Conservation (phyloP, 2,888 invertebrate species). For the Cryptocheilus praepositus region DNA sequence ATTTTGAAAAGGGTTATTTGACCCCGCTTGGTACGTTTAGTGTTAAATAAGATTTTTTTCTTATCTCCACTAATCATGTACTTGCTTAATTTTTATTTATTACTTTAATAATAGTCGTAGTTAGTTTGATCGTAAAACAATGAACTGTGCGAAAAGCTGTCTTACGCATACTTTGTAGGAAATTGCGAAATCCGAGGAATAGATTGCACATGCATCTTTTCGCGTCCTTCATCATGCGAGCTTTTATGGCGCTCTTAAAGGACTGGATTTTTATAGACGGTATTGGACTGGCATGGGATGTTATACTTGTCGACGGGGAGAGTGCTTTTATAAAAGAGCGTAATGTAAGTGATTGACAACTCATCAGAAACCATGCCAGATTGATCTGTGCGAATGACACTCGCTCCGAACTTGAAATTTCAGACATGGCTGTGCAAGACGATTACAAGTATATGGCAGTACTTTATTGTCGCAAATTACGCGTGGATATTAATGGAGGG, state of each 20-base stretch:
- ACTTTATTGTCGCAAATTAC: constrained; percentile 81
- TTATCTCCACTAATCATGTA: no score
- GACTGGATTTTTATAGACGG: constrained; percentile 77
- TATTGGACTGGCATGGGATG: constrained; percentile 74
- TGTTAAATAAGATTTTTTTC: no score
- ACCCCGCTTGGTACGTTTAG: no score
- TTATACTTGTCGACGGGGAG: constrained; percentile 69
- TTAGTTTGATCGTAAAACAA: not conserved
- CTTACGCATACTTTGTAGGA: constrained; percentile 70
- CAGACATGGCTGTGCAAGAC: constrained; percentile 82
- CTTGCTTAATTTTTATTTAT: no score
- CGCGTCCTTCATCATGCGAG: constrained; percentile 80
- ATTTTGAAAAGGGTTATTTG: no score
- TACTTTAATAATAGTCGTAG: no score
- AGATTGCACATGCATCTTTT: constrained; percentile 82
- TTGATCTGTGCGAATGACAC: not conserved
- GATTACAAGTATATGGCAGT: constrained; percentile 79
- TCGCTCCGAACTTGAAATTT: constrained; percentile 20
- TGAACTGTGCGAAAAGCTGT: constrained; percentile 30
- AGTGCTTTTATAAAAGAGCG: constrained; percentile 69
- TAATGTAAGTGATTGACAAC: constrained; percentile 64
- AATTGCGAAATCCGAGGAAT: constrained; percentile 81
- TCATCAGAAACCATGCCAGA: not conserved
- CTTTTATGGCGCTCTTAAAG: constrained; percentile 78
- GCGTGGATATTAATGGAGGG: constrained; percentile 84